Conservation (phyloP, 2,888 invertebrate genomes). For the Pristionchus mayeri region DNA sequence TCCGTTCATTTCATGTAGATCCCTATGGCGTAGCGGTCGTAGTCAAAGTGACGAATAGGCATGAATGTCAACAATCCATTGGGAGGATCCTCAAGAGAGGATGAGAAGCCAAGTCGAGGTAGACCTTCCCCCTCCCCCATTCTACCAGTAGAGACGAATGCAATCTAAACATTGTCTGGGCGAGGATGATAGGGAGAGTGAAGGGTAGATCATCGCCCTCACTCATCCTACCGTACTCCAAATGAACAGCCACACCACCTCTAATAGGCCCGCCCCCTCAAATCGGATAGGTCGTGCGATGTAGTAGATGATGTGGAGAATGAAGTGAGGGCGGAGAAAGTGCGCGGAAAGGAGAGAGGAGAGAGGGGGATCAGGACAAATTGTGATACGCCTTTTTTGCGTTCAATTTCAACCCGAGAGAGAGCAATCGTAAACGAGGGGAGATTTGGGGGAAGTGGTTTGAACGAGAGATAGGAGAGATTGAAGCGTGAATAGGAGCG, state of each 20-base stretch:
- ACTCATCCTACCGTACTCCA: too few species aligned
- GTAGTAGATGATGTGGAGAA: neutral
- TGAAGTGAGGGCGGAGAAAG: neutral
- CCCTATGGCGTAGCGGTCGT: too few species aligned
- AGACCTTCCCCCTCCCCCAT: too few species aligned
- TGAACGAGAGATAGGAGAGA: neutral
- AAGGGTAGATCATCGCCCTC: conserved; percentile 3
- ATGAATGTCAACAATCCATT: too few species aligned
- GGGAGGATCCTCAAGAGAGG: too few species aligned
- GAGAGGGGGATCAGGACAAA: neutral
- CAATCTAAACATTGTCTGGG: neutral
- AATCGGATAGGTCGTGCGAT: conserved; percentile 15
- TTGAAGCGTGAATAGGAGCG: neutral
- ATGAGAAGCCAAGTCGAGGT: too few species aligned
- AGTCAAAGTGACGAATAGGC: too few species aligned
- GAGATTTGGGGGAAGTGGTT: conserved; percentile 11
- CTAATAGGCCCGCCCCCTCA: neutral
- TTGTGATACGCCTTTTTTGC: conserved; percentile 27
- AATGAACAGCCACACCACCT: too few species aligned
- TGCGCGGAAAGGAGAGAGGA: neutral
- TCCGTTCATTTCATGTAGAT: too few species aligned
- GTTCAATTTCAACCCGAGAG: conserved; percentile 4
- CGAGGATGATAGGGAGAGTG: neutral
- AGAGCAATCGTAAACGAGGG: conserved; percentile 34
- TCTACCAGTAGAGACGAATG: neutral